A percentile compares a stretch with the other conserved stretches of the same genome.
Conservation (phyloP, 2,797 vertebrate genomes). For the Anguilla obscura region DNA sequence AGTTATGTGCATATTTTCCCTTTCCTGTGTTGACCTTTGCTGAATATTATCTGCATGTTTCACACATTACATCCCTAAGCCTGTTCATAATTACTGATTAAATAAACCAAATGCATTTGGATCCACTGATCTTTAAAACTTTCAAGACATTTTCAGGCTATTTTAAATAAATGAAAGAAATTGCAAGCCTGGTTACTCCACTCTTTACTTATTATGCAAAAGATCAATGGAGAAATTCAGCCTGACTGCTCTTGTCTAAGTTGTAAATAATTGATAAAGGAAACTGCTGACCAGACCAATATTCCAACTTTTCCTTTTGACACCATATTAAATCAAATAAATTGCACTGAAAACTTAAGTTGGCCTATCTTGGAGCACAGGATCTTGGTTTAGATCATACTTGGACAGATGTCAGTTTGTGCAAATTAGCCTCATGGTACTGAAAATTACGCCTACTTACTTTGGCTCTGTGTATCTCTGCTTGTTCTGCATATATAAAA, state of each 20-base stretch:
- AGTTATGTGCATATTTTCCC: neutral
- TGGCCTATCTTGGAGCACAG: neutral
- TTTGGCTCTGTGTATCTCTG: neutral
- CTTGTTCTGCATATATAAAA: constrained; percentile 18
- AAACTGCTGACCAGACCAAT: neutral
- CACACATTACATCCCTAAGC: neutral
- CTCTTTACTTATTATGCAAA: neutral
- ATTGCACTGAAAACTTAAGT: neutral
- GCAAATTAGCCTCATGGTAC: constrained; percentile 23
- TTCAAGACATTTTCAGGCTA: neutral
- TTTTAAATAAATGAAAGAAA: neutral
- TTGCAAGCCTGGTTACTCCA: neutral
- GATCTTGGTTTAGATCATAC: constrained; percentile 4
- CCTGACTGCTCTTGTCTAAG: neutral
- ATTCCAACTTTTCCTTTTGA: neutral
- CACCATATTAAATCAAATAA: neutral
- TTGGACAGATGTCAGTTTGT: constrained; percentile 24
- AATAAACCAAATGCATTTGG: neutral
- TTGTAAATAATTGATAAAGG: neutral
- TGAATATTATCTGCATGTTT: neutral
- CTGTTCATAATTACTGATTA: neutral
- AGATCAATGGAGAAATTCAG: neutral
- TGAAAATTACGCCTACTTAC: constrained; percentile 21
- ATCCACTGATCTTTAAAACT: neutral
- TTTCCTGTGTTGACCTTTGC: neutral